Conservation (phyloP, 1,140 invertebrate species). For the Atopsyche davidsoni region DNA sequence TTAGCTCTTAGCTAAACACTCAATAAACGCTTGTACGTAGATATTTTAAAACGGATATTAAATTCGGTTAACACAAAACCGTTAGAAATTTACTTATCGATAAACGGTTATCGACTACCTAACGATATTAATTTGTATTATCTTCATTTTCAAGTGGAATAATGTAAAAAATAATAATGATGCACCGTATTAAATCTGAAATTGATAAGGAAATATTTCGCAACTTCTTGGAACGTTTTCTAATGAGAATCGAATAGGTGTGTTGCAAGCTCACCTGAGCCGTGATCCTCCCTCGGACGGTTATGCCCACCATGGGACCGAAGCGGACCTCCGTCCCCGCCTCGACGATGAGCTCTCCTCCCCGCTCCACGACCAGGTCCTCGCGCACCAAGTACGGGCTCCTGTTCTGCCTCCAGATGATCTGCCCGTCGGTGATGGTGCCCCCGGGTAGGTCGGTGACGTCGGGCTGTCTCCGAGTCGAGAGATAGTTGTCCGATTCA, state of each 20-base stretch:
- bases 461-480: slow-evolving; percentile 37
- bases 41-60: too few species aligned
- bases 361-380: slow-evolving; percentile 71
- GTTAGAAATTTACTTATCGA: too few species aligned
- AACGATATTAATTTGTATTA: too few species aligned
- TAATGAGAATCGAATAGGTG: not conserved
- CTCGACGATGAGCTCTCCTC: slow-evolving; percentile 72
- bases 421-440: slow-evolving; percentile 48
- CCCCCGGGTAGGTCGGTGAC: slow-evolving; percentile 59
- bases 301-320: slow-evolving; percentile 83
- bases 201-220: too few species aligned
- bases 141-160: too few species aligned
- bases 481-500: slow-evolving; percentile 37
- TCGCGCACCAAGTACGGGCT: slow-evolving; percentile 75
- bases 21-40: too few species aligned
- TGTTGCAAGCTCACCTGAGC: slow-evolving; percentile 60
- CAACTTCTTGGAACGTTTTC: too few species aligned
- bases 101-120: too few species aligned
- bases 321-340: slow-evolving; percentile 82
- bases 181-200: too few species aligned
- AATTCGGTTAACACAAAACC: too few species aligned
- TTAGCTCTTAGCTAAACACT: too few species aligned
- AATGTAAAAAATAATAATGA: too few species aligned
- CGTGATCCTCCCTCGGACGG: slow-evolving; percentile 76
- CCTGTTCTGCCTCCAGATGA: slow-evolving; percentile 50